Conservation (phyloP, 92 coral and sea anemone species). For the Paramuricea clavata region DNA sequence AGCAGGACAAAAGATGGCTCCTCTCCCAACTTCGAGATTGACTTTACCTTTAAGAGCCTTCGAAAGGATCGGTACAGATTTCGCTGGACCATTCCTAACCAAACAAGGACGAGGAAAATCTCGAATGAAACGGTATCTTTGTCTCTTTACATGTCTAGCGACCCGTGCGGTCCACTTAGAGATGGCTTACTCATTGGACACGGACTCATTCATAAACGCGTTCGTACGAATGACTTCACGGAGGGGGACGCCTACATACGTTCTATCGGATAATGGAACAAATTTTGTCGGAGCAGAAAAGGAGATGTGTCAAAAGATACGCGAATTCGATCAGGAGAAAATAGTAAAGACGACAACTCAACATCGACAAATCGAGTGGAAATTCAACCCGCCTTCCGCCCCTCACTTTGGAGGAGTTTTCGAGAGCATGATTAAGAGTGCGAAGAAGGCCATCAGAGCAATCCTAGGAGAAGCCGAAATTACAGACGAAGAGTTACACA, state of each 20-base stretch:
- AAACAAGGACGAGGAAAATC: conserved; percentile 66
- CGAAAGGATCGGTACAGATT: conserved; percentile 38
- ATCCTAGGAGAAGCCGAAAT: conserved; percentile 56
- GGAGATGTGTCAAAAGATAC: conserved; percentile 63
- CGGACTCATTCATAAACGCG: conserved; percentile 45
- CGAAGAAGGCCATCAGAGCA: conserved; percentile 67
- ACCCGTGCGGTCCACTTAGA: conserved; percentile 59
- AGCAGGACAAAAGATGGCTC: conserved; percentile 53
- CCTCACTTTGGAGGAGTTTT: conserved; percentile 71
- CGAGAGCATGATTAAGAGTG: too few relatives aligned
- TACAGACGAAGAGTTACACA: conserved; percentile 68
- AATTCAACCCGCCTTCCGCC: conserved; percentile 72
- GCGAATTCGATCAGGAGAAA: conserved; percentile 60
- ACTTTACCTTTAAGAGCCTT: conserved; percentile 42
- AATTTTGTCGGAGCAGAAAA: conserved; percentile 67
- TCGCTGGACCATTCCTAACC: conserved; percentile 43
- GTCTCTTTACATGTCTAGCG: conserved; percentile 47
- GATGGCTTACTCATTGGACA: conserved; percentile 36
- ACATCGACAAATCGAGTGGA: conserved; percentile 59
- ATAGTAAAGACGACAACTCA: conserved; percentile 42
- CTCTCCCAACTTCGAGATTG: conserved; percentile 41
- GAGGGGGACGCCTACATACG: too few relatives aligned
- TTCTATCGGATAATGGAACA: too few relatives aligned
- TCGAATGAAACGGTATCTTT: conserved; percentile 43
- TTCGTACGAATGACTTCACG: conserved; percentile 50